Base-by-base conservation (phyloP, 2,797 vertebrate genomes). In the Pantherophis alleghaniensis region DNA sequence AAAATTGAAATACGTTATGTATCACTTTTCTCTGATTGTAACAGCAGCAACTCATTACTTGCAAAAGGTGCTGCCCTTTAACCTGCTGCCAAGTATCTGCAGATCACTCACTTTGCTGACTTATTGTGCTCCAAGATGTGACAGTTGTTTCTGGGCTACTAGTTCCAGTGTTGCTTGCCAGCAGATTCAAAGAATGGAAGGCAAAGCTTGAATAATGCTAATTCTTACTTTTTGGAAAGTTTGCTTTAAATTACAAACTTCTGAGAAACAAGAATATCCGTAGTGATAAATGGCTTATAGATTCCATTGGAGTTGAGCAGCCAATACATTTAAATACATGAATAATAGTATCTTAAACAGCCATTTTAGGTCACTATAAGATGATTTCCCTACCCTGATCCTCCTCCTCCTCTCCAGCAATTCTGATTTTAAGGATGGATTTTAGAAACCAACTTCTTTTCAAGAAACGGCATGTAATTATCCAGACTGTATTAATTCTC, bases 401-500 rank as follows among this genome's bases (percentile, higher is more conserved):
- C 16, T 53, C 18, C 26, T 51, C 7, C 24, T 32, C 59, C 59
- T 86, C 14, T 53, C 59, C 66, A 56, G 24, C 37, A n/a, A 18
- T 88, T 91, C 26, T 87, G 74, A 22, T 87, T 92, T 66, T 87
- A 28, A 90, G 63, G 79, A 28, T 83, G 86, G 60, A 57, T 88
- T 83, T 83, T 91, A 93, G 57, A 88, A 91, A 63, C 59, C 60
- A 69, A 37, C n/a, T 91, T 90, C 69, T 91, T 87, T 87, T 63
- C 56, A 92, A 92, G 86, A 18, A 24, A 69, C 37, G 83, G 66
- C 14, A 61, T 92, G 63, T 60, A 92, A 93, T 87, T 91, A 94
- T 28, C 26, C 32, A 22, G 28, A 59, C 90, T 92, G 1, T 63
- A 86, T 90, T 94, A 86, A 90, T 90, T 90, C 60, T 92, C 87